phyloP scores from a whole-genome alignment of 2,113 vertebrate genomes.

The Pachypanchax playfairii region DNA sequence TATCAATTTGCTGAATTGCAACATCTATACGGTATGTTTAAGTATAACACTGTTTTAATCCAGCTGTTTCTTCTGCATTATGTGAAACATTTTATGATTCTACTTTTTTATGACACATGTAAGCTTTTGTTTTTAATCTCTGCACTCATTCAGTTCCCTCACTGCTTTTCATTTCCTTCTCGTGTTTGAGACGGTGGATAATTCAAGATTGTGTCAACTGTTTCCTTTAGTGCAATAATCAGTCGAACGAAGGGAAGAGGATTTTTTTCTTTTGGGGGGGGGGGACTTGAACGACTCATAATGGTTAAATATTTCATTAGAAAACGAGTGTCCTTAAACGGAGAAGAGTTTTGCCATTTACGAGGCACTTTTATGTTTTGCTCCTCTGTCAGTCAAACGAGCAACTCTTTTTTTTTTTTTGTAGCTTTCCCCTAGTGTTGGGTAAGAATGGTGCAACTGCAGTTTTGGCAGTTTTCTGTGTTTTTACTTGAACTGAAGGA shows the following conservation, averaged over 20 bases:
- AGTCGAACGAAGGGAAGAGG: constrained; percentile 75
- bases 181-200: constrained; percentile 33
- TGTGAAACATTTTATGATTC: constrained; percentile 57
- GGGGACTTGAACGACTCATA: constrained; percentile 25
- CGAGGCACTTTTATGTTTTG: constrained; percentile 47
- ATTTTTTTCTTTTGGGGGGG: too few species aligned
- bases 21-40: constrained; percentile 62
- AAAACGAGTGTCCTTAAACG: constrained; percentile 28
- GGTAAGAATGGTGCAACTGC: constrained; percentile 35
- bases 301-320: constrained; percentile 42
- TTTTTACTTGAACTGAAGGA: constrained; percentile 69
- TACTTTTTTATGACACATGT: constrained; percentile 71
- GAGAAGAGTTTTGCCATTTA: constrained; percentile 31
- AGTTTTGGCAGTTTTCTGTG: constrained; percentile 37
- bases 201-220: constrained; percentile 78
- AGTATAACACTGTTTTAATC: constrained; percentile 70
- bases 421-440: constrained; percentile 19
- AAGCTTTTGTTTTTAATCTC: constrained; percentile 61
- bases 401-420: constrained; percentile 8
- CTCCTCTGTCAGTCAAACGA: constrained; percentile 34
- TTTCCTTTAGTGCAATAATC: constrained; percentile 95
- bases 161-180: constrained; percentile 48
- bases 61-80: constrained; percentile 49
- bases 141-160: constrained; percentile 69
- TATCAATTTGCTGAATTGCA: constrained; percentile 50